phyloP scores from a whole-genome alignment of 2,113 vertebrate genomes.

The Actenoides lindsayi region DNA sequence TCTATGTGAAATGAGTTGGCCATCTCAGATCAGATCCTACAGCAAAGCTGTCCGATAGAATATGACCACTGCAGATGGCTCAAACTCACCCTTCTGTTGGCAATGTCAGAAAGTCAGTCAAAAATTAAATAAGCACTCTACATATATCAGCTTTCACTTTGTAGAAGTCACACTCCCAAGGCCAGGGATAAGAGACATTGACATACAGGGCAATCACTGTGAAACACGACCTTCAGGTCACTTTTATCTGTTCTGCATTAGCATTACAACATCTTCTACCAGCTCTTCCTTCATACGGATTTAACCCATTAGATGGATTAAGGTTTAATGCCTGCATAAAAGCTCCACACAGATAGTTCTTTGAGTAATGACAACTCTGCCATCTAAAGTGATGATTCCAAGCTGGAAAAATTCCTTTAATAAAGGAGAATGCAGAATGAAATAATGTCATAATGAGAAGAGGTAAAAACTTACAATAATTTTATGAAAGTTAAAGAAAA shows the following conservation, averaged over 20 bases:
- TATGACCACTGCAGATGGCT: neutral
- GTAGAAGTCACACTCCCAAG: neutral
- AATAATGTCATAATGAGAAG: accelerated
- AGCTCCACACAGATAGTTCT: neutral
- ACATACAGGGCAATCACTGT: neutral
- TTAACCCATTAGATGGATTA: neutral
- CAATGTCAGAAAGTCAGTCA: neutral
- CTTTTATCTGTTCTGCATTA: neutral
- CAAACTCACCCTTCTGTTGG: neutral
- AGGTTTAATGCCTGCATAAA: neutral
- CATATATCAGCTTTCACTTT: neutral
- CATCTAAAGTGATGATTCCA: neutral
- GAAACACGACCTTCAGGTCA: neutral
- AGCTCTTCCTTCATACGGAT: neutral
- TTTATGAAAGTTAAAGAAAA: neutral
- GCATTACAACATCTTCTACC: neutral
- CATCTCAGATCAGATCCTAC: neutral
- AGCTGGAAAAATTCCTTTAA: neutral
- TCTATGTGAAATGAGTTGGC: neutral
- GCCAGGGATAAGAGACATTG: neutral
- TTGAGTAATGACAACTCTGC: neutral
- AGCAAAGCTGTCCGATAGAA: neutral
- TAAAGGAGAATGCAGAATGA: neutral
- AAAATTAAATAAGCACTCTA: neutral
- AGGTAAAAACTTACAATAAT: neutral